Evolutionary conservation across 2,888 invertebrate genomes (phyloP).

Genomic region (Callimorpha dominula): DNA sequence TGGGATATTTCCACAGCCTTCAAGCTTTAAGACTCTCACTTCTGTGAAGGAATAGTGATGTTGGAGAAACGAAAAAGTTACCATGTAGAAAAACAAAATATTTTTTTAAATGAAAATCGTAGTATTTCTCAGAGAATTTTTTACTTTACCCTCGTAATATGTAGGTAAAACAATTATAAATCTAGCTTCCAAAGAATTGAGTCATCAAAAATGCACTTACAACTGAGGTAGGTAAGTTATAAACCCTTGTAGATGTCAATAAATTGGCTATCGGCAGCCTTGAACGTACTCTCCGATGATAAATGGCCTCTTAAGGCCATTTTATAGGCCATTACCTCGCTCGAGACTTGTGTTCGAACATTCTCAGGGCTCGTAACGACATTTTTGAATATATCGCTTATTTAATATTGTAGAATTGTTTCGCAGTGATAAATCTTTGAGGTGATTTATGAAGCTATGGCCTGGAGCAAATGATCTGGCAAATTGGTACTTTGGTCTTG

Average conservation of each 20-base stretch:
- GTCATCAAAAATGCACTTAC: slow-evolving; percentile 37
- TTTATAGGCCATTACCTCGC: slow-evolving; percentile 56
- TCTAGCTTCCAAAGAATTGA: slow-evolving; percentile 22
- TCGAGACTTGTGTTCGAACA: slow-evolving; percentile 43
- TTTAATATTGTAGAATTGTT: slow-evolving; percentile 55
- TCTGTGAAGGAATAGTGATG: no score
- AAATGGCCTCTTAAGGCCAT: slow-evolving; percentile 53
- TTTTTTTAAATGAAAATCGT: no score
- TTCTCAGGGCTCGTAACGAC: slow-evolving; percentile 41
- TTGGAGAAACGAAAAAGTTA: no score
- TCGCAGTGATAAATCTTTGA: slow-evolving; percentile 37
- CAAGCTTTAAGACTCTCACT: no score
- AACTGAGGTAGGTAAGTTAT: slow-evolving; percentile 33
- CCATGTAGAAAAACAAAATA: no score
- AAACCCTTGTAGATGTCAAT: slow-evolving; percentile 39
- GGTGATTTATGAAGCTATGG: slow-evolving; percentile 39
- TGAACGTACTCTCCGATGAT: slow-evolving; percentile 45
- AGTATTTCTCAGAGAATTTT: no score
- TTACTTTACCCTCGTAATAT: neutral
- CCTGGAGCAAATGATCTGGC: slow-evolving; percentile 35
- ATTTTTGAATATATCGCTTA: slow-evolving; percentile 53
- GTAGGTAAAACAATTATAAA: neutral
- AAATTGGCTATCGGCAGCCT: slow-evolving; percentile 42
- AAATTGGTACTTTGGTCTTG: slow-evolving; percentile 42
- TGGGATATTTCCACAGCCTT: no score